phyloP scores from a whole-genome alignment of 1,140 invertebrate genomes.

The Cydia amplana region DNA sequence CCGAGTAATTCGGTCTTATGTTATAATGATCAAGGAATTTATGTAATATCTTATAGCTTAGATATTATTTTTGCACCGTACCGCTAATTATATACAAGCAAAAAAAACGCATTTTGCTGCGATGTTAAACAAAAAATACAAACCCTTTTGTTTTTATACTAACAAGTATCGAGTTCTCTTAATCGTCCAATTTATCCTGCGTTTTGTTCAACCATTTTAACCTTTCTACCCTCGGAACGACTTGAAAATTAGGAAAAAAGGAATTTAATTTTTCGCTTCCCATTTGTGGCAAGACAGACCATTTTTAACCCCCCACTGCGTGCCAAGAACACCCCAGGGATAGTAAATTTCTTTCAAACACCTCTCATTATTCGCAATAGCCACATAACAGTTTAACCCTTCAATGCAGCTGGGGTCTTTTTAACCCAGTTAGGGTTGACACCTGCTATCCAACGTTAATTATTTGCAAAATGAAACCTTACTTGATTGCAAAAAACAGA shows the following conservation, averaged over 20 bases:
- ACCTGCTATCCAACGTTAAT: slow-evolving; percentile 37
- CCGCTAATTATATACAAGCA: background rate
- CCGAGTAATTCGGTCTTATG: background rate
- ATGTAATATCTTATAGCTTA: background rate
- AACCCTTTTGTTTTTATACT: background rate
- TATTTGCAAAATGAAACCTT: slow-evolving; percentile 9
- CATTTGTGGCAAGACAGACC: slow-evolving; percentile 43
- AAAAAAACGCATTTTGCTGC: background rate
- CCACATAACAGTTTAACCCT: slow-evolving; percentile 75
- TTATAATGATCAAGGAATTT: background rate
- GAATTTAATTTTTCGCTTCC: slow-evolving; percentile 46
- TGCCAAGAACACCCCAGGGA: slow-evolving; percentile 65
- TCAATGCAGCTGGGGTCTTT: slow-evolving; percentile 69
- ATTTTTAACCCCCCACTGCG: slow-evolving; percentile 57
- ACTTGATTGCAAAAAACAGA: background rate
- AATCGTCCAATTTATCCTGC: slow-evolving; percentile 14
- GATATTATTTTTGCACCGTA: background rate
- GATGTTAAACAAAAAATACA: background rate
- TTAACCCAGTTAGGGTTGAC: slow-evolving; percentile 42
- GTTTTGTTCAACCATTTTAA: slow-evolving; percentile 25
- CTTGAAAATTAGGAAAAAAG: slow-evolving; percentile 37
- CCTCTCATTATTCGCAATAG: slow-evolving; percentile 74
- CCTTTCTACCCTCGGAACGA: slow-evolving; percentile 21
- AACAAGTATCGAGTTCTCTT: slow-evolving; percentile 2
- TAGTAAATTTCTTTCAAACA: slow-evolving; percentile 75